Percentiles rank a stretch among this genome's conserved stretches.
phyloP scores from a whole-genome alignment of 2,888 invertebrate species.

The Drosophila nigricruria region DNA sequence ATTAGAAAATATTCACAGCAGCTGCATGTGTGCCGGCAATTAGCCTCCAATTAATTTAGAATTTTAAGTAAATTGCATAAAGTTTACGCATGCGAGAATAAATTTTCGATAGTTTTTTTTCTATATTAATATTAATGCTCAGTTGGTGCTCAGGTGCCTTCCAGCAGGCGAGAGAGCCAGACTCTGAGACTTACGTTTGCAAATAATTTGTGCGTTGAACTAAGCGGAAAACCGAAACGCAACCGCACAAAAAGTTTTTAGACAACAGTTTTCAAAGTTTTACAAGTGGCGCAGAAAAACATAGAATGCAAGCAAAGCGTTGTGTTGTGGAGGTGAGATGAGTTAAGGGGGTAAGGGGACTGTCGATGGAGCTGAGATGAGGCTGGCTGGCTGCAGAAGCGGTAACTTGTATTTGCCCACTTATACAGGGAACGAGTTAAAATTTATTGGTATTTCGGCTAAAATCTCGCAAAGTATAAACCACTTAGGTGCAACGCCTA shows the following conservation, averaged over 20 bases:
- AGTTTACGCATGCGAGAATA: constrained; percentile 17
- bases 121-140: constrained; percentile 52
- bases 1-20: constrained; percentile 18
- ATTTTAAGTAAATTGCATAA: constrained; percentile 21
- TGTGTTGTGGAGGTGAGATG: not conserved
- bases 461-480: constrained; percentile 77
- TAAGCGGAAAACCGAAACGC: constrained; percentile 63
- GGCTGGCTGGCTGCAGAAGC: constrained; percentile 33
- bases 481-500: constrained; percentile 59
- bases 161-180: constrained; percentile 2
- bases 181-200: constrained; percentile 54
- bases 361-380: constrained; percentile 47
- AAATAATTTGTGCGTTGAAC: constrained; percentile 76
- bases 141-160: constrained; percentile 36
- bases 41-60: constrained; percentile 33
- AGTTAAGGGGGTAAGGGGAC: constrained; percentile 14
- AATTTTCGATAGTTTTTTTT: constrained; percentile 10
- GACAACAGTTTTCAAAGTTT: constrained; percentile 79
- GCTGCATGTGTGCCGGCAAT: constrained; percentile 1
- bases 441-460: constrained; percentile 78
- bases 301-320: constrained; percentile 31
- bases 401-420: constrained; percentile 72
- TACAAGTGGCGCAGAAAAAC: constrained; percentile 62
- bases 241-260: constrained; percentile 73
- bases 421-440: constrained; percentile 74